phyloP scores from a whole-genome alignment of 2,797 vertebrate species.

The Poliocrania exsul region DNA sequence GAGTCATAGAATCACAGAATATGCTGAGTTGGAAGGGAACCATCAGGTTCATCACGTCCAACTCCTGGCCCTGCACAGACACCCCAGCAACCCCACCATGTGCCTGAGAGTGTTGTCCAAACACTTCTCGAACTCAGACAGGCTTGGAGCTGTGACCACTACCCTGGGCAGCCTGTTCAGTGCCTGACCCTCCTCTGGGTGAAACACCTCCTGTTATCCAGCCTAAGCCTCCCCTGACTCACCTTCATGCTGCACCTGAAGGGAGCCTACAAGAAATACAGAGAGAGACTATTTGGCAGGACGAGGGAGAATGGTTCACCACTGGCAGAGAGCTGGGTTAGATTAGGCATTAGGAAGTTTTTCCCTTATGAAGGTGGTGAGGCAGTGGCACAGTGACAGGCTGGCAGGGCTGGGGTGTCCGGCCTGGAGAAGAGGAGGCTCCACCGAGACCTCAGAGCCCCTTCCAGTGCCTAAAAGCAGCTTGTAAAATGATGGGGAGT shows the following conservation, averaged over 20 bases:
- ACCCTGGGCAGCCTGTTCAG: background rate
- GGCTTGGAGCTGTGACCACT: fast-evolving
- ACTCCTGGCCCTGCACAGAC: background rate
- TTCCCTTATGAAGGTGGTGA: background rate
- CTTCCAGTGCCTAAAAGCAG: background rate
- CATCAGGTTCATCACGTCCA: background rate
- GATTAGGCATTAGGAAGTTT: no score
- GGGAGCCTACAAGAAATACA: background rate
- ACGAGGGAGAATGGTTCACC: background rate
- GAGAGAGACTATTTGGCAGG: background rate
- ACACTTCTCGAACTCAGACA: fast-evolving
- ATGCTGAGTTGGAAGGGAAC: background rate
- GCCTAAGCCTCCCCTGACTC: background rate
- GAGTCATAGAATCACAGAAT: background rate
- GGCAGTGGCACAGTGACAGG: background rate
- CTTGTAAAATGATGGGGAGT: background rate
- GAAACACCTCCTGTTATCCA: background rate
- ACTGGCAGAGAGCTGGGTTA: background rate
- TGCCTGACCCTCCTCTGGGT: background rate
- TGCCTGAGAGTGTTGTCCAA: background rate
- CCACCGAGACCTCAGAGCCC: background rate
- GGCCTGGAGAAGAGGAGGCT: background rate
- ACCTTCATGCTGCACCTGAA: background rate
- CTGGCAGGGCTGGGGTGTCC: background rate
- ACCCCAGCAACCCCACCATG: background rate